These are phyloP conservation scores for Nephila pilipes DNA, from an alignment of 1,140 invertebrate species.

Conservation along the genomic window DNA sequence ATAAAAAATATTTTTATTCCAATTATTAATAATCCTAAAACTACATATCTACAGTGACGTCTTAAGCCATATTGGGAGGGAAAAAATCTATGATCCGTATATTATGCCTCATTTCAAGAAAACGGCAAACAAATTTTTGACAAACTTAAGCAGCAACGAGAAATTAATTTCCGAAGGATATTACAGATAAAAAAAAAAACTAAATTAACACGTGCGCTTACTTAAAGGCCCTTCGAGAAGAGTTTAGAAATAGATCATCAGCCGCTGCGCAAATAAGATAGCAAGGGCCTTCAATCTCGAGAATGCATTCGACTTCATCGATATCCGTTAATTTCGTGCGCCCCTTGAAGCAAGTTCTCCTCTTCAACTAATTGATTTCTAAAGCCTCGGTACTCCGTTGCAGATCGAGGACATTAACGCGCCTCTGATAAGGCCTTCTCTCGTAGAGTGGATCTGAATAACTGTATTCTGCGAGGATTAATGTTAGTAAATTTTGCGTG, in stretches of 20 bases:
- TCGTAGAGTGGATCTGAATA: not conserved
- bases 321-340: conserved; percentile 69
- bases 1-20: too few species aligned
- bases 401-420: conserved; percentile 28
- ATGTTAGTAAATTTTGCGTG: not conserved
- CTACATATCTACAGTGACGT: too few species aligned
- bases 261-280: conserved; percentile 72
- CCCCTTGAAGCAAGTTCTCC: not conserved
- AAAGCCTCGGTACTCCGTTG: conserved; percentile 51
- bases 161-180: conserved; percentile 55
- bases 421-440: conserved; percentile 4
- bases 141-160: not conserved
- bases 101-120: conserved; percentile 26
- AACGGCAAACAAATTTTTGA: conserved; percentile 54
- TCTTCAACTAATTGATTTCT: conserved; percentile 66
- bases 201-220: conserved; percentile 28
- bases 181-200: not conserved
- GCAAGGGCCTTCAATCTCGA: not conserved
- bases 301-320: conserved; percentile 45
- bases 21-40: too few species aligned
- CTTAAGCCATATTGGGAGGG: too few species aligned
- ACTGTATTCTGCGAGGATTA: not conserved
- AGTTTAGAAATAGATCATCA: not conserved
- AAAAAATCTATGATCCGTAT: not conserved
- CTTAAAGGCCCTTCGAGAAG: not conserved